phyloP scores from a whole-genome alignment of 1,140 invertebrate genomes.

The Drosophila sturtevanti region DNA sequence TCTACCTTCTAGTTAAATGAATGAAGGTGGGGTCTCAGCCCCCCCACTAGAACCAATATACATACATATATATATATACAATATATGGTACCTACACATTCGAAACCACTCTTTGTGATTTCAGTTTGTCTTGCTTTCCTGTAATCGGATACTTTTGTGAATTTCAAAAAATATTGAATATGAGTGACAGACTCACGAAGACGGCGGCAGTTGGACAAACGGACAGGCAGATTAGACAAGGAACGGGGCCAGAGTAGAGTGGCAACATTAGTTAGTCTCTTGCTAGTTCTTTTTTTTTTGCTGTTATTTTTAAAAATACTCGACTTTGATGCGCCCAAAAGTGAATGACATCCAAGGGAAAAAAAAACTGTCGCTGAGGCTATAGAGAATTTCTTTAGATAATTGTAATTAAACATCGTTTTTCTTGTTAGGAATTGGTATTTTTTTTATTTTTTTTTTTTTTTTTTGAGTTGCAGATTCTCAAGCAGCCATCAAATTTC shows the following conservation, averaged over 20 bases:
- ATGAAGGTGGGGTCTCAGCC: slow-evolving; percentile 32
- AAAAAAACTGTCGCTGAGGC: slow-evolving; percentile 59
- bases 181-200: slow-evolving; percentile 71
- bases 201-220: slow-evolving; percentile 34
- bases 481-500: slow-evolving; percentile 34
- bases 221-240: slow-evolving; percentile 11
- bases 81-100: slow-evolving; percentile 8
- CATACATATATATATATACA: neutral
- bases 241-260: slow-evolving; percentile 9
- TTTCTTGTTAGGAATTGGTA: neutral
- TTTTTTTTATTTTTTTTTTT: neutral
- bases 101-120: slow-evolving; percentile 78
- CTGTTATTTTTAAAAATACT: slow-evolving; percentile 76
- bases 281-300: slow-evolving; percentile 48
- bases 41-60: slow-evolving; percentile 42
- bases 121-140: slow-evolving; percentile 80
- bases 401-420: slow-evolving; percentile 59
- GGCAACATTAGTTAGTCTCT: slow-evolving; percentile 58
- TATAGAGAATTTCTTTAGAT: slow-evolving; percentile 24
- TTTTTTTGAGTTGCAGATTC: slow-evolving; percentile 18
- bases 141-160: slow-evolving; percentile 81
- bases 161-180: slow-evolving; percentile 79
- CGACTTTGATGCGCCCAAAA: slow-evolving; percentile 70
- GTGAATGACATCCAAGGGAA: slow-evolving; percentile 72
- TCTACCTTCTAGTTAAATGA: slow-evolving; percentile 35